Evolutionary conservation across 92 coral and sea anemone species (phyloP), one percentile per base, ranked within the genome.

Genomic region (Parazoanthus swiftii): DNA sequence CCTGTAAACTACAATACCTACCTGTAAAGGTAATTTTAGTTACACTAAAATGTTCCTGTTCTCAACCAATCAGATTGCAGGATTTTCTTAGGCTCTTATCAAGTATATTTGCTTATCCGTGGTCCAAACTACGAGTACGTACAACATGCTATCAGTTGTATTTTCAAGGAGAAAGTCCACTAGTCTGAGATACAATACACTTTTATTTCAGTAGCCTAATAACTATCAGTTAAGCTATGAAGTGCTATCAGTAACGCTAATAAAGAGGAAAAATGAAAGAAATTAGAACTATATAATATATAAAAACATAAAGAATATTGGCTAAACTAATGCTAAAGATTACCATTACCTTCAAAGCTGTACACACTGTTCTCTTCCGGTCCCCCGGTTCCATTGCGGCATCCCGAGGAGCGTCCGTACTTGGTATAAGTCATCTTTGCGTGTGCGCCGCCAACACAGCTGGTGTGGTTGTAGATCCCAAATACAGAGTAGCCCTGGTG

Each of bases 301-400:
- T 6, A 46, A 46, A 6, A 46, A 46, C 11, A 46, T 9, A 46
- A 46, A 46, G 51, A 2, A 9, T 46, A 46, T 58, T 3, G 14
- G 66, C 3, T 58, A 58, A 58, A 58, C 66, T 58, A 58, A 46
- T 46, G 11, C 51, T 9, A 46, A 46, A 46, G 2, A 54, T 63
- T 21, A 63, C 70, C 8, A 36, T 70, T 11, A 84, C 87, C 87
- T 71, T 84, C 79, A 5, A 72, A 79, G 77, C 87, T 84, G 79
- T 84, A 84, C 8, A 84, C 87, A 18, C 77, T 84, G 20, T 44
- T 84, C 33, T 29, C 87, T 42, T 33, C 35, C 44, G 63, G 79
- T 29, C 87, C 87, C 20, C 87, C 87, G 16, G 79, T 84, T 39
- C 87, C 87, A 48, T 71, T 71, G 68, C 44, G 79, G 44, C 87